phyloP scores from a whole-genome alignment of 2,113 vertebrate species.

The Salvator merianae region DNA sequence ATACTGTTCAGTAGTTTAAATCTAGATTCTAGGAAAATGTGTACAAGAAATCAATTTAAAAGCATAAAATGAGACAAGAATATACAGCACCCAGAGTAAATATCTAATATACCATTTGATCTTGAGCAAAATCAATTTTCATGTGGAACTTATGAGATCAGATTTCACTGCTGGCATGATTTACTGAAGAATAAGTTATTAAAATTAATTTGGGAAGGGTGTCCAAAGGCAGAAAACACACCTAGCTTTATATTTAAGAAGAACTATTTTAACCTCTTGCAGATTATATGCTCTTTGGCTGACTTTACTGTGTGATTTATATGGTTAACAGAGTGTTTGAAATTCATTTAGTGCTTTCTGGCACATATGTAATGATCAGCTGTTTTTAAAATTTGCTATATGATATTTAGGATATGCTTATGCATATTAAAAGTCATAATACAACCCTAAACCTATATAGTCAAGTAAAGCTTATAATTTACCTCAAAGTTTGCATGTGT shows the following conservation, averaged over 20 bases:
- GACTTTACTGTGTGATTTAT: conserved; percentile 3
- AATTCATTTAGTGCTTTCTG: conserved; percentile 35
- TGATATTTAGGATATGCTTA: too few species aligned
- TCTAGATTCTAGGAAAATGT: conserved; percentile 68
- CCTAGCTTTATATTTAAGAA: too few species aligned
- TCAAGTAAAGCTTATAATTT: too few species aligned
- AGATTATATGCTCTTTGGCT: not conserved
- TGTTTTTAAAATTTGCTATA: not conserved
- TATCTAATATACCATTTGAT: conserved; percentile 61
- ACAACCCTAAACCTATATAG: too few species aligned
- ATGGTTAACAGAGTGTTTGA: not conserved
- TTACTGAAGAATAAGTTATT: conserved; percentile 48
- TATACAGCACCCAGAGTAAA: conserved; percentile 59
- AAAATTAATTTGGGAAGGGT: conserved; percentile 55
- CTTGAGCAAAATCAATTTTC: conserved; percentile 63
- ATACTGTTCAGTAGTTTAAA: conserved; percentile 60
- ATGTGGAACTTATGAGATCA: conserved; percentile 50
- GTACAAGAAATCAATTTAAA: conserved; percentile 70
- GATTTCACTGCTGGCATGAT: conserved; percentile 33
- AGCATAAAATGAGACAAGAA: conserved; percentile 66
- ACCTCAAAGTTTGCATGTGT: too few species aligned
- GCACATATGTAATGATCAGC: not conserved
- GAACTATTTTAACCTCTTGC: not conserved
- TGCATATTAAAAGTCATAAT: too few species aligned
- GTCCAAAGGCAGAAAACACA: conserved; percentile 10